Evolutionary conservation across 2,888 invertebrate genomes (phyloP).

Genomic region (Chloromyia formosa): DNA sequence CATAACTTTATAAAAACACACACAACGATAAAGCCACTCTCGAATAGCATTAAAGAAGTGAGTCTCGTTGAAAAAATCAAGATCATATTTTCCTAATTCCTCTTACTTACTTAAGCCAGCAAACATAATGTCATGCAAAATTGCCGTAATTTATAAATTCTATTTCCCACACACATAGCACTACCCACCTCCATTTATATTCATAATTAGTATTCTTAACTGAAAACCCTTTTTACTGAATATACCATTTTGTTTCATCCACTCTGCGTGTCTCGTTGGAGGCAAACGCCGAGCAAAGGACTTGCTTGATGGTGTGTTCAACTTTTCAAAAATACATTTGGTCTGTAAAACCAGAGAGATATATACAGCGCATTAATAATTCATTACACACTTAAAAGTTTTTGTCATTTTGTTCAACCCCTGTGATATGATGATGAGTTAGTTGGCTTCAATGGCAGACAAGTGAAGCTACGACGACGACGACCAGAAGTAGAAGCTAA

Average conservation of each 20-base stretch:
- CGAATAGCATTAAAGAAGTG: too few relatives aligned
- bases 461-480: not conserved
- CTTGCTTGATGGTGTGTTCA: slow-evolving; percentile 2
- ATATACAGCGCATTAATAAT: slow-evolving; percentile 38
- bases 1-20: too few relatives aligned
- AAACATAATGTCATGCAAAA: slow-evolving; percentile 1
- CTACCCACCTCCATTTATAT: slow-evolving; percentile 28
- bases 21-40: too few relatives aligned
- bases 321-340: slow-evolving; percentile 35
- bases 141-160: slow-evolving; percentile 15
- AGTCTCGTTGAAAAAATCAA: too few relatives aligned
- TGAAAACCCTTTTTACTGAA: slow-evolving; percentile 29
- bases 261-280: slow-evolving; percentile 3
- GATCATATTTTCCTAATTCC: too few relatives aligned
- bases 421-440: slow-evolving; percentile 38
- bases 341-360: slow-evolving; percentile 36
- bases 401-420: slow-evolving; percentile 41
- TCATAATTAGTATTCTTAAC: slow-evolving; percentile 39
- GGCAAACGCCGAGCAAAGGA: too few relatives aligned
- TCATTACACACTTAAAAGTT: slow-evolving; percentile 42
- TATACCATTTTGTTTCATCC: slow-evolving; percentile 13
- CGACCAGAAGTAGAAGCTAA: not conserved
- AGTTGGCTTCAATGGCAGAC: slow-evolving; percentile 20
- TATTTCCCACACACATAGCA: not conserved
- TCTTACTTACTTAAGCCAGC: too few relatives aligned